phyloP scores from a whole-genome alignment of 2,113 vertebrate species.

The Marcusenius ussheri region DNA sequence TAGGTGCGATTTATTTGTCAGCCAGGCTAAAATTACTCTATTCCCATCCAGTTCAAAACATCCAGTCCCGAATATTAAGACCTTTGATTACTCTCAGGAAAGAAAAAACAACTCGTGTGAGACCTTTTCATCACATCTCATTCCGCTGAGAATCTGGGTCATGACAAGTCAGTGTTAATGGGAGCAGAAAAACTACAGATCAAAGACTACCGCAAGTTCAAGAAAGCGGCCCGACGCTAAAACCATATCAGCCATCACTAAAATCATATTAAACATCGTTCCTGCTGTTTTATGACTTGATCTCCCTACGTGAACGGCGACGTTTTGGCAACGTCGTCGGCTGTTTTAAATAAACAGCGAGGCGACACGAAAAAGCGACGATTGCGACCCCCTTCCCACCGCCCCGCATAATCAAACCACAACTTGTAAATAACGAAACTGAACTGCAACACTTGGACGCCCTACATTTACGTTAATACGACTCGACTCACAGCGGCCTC shows the following conservation, averaged over 20 bases:
- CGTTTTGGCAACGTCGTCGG: background rate
- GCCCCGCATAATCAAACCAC: background rate
- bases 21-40: background rate
- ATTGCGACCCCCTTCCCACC: background rate
- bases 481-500: background rate
- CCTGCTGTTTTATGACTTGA: background rate
- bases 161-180: background rate
- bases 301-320: background rate
- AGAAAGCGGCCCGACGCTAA: background rate
- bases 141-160: background rate
- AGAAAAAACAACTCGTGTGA: background rate
- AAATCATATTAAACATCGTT: background rate
- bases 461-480: background rate
- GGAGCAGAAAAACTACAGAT: background rate
- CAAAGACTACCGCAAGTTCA: background rate
- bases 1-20: background rate
- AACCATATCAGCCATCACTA: background rate
- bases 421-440: background rate
- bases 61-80: background rate
- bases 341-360: background rate
- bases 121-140: background rate
- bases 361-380: background rate
- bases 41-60: background rate
- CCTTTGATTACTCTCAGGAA: background rate
- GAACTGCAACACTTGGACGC: background rate